Conservation (phyloP, 2,797 vertebrate species). For the Acrossocheilus wenchowensis region DNA sequence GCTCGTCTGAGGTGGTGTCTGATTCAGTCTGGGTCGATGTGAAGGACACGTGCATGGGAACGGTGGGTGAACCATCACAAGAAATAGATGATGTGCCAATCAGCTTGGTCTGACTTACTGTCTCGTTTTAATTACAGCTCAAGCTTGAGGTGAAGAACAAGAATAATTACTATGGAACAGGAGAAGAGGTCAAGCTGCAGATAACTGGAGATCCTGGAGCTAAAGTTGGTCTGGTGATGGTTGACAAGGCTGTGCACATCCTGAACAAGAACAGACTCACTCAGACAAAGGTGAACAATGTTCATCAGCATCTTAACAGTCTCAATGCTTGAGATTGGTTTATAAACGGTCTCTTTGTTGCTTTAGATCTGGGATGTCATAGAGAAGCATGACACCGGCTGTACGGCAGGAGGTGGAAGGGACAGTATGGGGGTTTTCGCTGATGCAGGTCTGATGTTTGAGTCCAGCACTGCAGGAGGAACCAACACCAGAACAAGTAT, state of each 20-base stretch:
- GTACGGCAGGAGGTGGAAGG: constrained; percentile 73
- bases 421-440: constrained; percentile 69
- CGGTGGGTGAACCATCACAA: constrained; percentile 57
- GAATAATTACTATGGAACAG: constrained; percentile 28
- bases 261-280: constrained; percentile 79
- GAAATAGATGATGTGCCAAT: too few relatives aligned
- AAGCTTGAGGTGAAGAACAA: neutral
- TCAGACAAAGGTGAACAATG: constrained; percentile 70
- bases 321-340: too few relatives aligned
- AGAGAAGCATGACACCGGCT: constrained; percentile 79
- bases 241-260: constrained; percentile 80
- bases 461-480: constrained; percentile 56
- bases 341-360: neutral
- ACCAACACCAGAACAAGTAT: constrained; percentile 47
- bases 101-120: too few relatives aligned
- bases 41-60: constrained; percentile 82
- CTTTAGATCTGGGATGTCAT: constrained; percentile 80
- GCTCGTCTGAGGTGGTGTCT: constrained; percentile 73
- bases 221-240: constrained; percentile 77
- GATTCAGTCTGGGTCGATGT: constrained; percentile 84
- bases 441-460: constrained; percentile 78
- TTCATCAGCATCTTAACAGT: too few relatives aligned
- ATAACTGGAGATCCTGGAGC: constrained; percentile 74
- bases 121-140: neutral
- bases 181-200: constrained; percentile 64